phyloP scores from a whole-genome alignment of 1,140 invertebrate species.

The Steinernema khuongi region DNA sequence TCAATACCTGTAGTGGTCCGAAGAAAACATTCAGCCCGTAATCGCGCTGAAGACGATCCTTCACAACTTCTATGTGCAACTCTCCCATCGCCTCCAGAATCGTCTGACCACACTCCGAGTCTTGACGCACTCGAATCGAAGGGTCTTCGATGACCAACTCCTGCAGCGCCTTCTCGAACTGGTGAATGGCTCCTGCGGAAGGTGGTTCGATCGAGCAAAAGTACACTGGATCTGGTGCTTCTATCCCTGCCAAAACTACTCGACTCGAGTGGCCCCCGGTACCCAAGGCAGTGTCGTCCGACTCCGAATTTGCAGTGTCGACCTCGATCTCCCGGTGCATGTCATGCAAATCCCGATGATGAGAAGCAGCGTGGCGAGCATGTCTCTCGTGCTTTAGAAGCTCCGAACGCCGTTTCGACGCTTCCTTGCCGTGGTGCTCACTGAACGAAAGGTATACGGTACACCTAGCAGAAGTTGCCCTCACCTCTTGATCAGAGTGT shows the following conservation, averaged over 20 bases:
- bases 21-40: conserved; percentile 86
- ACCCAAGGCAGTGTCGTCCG: neutral
- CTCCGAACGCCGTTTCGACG: conserved; percentile 38
- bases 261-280: neutral
- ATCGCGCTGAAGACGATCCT: conserved; percentile 76
- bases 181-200: conserved; percentile 69
- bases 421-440: conserved; percentile 43
- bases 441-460: conserved; percentile 59
- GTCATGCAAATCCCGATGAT: conserved; percentile 10
- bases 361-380: neutral
- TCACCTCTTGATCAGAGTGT: conserved; percentile 71
- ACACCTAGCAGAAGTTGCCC: neutral
- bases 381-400: conserved; percentile 8
- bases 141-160: conserved; percentile 86
- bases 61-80: conserved; percentile 88
- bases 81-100: conserved; percentile 75
- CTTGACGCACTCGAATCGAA: conserved; percentile 66
- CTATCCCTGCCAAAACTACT: conserved; percentile 65
- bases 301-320: conserved; percentile 16
- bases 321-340: conserved; percentile 32
- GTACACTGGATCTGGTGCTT: conserved; percentile 85
- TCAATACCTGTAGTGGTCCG: conserved; percentile 88
- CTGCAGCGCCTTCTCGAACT: conserved; percentile 76
- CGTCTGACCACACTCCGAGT: conserved; percentile 50
- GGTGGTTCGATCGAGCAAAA: conserved; percentile 92